Evolutionary conservation across 2,797 vertebrate species (phyloP), one percentile per base, ranked within the genome.

Genomic region (Enteromius afrohamiltoni): DNA sequence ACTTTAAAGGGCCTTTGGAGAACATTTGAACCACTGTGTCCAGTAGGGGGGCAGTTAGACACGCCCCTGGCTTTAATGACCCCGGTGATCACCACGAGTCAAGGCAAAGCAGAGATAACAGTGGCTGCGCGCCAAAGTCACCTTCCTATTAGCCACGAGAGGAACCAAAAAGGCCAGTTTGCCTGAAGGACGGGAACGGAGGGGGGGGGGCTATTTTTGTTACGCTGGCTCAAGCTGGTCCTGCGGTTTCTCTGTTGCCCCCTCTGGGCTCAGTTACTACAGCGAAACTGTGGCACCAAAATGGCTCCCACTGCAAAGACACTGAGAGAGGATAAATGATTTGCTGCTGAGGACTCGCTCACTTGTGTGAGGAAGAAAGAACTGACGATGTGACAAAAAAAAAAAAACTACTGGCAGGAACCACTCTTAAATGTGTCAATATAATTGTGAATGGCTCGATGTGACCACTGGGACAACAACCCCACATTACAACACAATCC

Each of bases 171-270:
- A 17, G 71, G 58, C 45, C 17, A 75, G 37, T 51, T 79, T 26
- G 76, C 69, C 53, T 77, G 51, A 53, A 84, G 70, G 47, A 60
- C n/a, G 42, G 64, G 55, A 58, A 64, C 5, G 17, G 11, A 49
- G 65, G 8, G 58, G 65, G 70, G 70, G 58, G 70, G 65, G 67
- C 79, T 88, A 81, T 82, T 88, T 83, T 76, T 80, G 79, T 68
- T 58, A 47, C 11, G 23, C 79, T 79, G 78, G 84, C 55, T 71
- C 55, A 55, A 85, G 47, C 76, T 74, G 83, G 85, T 88, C 79
- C 79, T 68, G 79, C 21, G 19, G 74, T 92, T 90, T 87, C 87
- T 90, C 90, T 91, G 88, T 90, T 86, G 77, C 40, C 81, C 88
- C 91, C 90, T 89, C 42, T 0, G 90, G 90, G 90, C 91, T 89